A percentile compares a stretch with the other conserved stretches of the same genome.
These are phyloP conservation scores for Orchesella cincta DNA, from an alignment of 1,140 invertebrate genomes.

Conservation along the genomic window DNA sequence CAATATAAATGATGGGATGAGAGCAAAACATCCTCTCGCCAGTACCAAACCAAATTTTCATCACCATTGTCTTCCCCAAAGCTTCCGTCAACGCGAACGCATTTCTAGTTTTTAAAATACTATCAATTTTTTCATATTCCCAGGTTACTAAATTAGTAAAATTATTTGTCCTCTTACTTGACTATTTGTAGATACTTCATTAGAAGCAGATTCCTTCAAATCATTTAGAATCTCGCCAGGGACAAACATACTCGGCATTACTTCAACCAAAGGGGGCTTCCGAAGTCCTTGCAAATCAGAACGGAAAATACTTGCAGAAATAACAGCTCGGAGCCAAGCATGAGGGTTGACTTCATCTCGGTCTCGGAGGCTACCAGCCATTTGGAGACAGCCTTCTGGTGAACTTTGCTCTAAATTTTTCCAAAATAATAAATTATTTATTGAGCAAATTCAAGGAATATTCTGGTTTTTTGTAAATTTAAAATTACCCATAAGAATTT, in stretches of 20 bases:
- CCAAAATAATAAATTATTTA: neutral
- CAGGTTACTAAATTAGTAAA: no score
- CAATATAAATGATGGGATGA: constrained; percentile 29
- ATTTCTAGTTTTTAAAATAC: no score
- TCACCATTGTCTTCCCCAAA: constrained; percentile 13
- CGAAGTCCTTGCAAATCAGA: constrained; percentile 2
- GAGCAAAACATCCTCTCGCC: constrained; percentile 22
- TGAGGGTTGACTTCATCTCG: constrained; percentile 17
- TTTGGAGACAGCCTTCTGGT: neutral
- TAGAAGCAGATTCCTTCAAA: neutral
- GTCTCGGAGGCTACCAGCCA: constrained; percentile 7
- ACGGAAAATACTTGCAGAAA: neutral
- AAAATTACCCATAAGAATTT: neutral
- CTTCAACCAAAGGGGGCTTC: constrained; percentile 22
- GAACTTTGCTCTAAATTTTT: neutral
- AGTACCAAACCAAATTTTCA: constrained; percentile 28
- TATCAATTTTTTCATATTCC: no score
- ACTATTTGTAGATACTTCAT: neutral
- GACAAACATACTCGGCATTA: constrained; percentile 17
- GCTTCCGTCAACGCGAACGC: constrained; percentile 7
- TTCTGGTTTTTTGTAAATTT: no score
- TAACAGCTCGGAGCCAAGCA: constrained; percentile 13
- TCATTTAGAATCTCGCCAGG: neutral
- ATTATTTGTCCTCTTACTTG: neutral
- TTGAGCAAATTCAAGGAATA: no score